Base-by-base conservation (phyloP, 2,113 vertebrate genomes). In the Cebidichthys violaceus region DNA sequence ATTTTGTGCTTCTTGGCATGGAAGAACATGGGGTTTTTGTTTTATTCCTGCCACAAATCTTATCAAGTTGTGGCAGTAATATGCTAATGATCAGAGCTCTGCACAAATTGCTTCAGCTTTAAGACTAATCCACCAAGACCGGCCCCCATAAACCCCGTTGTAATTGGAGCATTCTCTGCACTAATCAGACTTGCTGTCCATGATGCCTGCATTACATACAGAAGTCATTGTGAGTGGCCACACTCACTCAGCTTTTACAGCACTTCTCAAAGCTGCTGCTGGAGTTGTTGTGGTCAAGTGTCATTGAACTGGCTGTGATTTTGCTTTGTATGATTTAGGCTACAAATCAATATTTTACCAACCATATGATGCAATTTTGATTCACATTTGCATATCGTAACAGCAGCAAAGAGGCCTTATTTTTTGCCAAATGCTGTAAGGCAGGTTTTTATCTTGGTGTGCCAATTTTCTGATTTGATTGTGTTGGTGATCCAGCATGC, bases 81-180 rank as follows among this genome's bases (percentile, higher is more conserved):
- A 77, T 54, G 50, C 50, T 57, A 13, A 22, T 60, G 47, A 73
- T 54, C 14, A 74, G 73, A 65, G 73, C 39, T 65, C 31, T 60
- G 39, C 50, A 60, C 77, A 80, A 86, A 83, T 86, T 83, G 55
- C 83, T 66, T 77, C 8, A 60, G 81, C 75, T 82, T 79, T 52
- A 86, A 84, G 77, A 75, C 66, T 84, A 84, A 89, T 85, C 77
- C 77, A 81, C 60, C 50, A 43, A 54, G 77, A 39, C 70, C 78
- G 73, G 61, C 65, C 83, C 64, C 69, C 68, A 68, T 77, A 82
- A 83, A 75, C 43, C 76, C 50, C 9, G 83, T 86, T 81, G 60
- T 85, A 90, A 83, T 75, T 79, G 54, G 39, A 83, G 52, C 41
- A 70, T 83, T 65, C 24, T 64, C 47, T 78, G 80, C 81, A 81